These are phyloP conservation scores for Lepeophtheirus nordmannii DNA, from an alignment of 2,888 invertebrate species.

Conservation along the genomic window DNA sequence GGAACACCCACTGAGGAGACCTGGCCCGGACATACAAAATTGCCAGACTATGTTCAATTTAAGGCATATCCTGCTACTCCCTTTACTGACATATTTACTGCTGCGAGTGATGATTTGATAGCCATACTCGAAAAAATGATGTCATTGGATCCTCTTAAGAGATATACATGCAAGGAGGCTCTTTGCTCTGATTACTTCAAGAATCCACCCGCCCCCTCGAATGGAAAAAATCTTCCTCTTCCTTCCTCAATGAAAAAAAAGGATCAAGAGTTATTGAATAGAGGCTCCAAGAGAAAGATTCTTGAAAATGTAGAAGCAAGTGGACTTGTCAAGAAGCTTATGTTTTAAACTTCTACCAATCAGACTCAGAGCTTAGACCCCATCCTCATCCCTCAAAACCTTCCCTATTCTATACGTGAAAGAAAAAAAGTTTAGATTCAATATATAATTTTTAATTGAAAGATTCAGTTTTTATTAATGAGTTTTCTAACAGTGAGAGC, in stretches of 20 bases:
- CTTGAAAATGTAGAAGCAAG: constrained; percentile 48
- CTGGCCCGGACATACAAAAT: constrained; percentile 50
- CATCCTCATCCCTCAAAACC: too few species aligned
- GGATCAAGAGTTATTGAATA: constrained; percentile 30
- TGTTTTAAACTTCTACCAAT: not conserved
- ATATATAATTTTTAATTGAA: too few species aligned
- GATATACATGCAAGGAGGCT: constrained; percentile 67
- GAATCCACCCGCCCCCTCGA: constrained; percentile 14
- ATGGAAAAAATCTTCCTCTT: constrained; percentile 8
- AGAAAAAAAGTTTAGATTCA: too few species aligned
- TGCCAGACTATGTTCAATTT: constrained; percentile 85
- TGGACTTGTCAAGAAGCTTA: constrained; percentile 11
- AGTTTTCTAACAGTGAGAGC: too few species aligned
- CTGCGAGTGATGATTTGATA: constrained; percentile 78
- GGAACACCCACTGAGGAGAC: constrained; percentile 81
- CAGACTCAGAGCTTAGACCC: too few species aligned
- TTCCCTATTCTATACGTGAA: too few species aligned
- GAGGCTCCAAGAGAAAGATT: constrained; percentile 59
- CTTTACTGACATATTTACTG: constrained; percentile 80
- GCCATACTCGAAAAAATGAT: constrained; percentile 60
- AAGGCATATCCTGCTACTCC: constrained; percentile 69
- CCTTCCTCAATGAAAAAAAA: constrained; percentile 22
- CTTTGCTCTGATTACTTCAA: constrained; percentile 77
- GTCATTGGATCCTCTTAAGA: constrained; percentile 60
- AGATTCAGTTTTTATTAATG: too few species aligned